A percentile compares a stretch with the other conserved stretches of the same genome.
Conservation (phyloP, 1,140 invertebrate species). For the Periplaneta americana region DNA sequence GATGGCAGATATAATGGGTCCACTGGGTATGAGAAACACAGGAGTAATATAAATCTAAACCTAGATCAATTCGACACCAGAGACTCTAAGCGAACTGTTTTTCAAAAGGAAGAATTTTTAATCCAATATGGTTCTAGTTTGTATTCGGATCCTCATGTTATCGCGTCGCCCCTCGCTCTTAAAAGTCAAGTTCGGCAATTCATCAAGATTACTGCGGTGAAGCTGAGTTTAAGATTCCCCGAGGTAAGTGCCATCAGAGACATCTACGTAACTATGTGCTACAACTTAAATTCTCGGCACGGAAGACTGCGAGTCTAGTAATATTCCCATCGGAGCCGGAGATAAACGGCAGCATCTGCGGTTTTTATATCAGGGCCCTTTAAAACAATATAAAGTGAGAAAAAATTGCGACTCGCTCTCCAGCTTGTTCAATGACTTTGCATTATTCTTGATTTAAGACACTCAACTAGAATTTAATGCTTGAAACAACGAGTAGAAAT, state of each 20-base stretch:
- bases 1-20: too few species aligned
- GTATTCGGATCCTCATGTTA: background rate
- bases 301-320: background rate
- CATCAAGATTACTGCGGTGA: background rate
- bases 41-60: background rate
- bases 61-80: background rate
- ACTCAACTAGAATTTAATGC: too few species aligned
- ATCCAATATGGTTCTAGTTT: background rate
- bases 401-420: too few species aligned
- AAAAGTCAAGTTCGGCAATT: background rate
- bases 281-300: background rate
- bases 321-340: background rate
- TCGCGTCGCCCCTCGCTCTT: background rate
- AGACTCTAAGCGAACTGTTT: background rate
- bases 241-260: background rate
- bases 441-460: too few species aligned
- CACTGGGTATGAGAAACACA: too few species aligned
- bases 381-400: too few species aligned
- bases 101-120: background rate
- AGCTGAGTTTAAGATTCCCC: background rate
- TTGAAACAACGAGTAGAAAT: too few species aligned
- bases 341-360: too few species aligned
- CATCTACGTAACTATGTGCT: background rate
- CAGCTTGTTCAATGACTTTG: too few species aligned
- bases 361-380: too few species aligned